Conservation (phyloP, 2,113 vertebrate species). For the Glareola pratincola region DNA sequence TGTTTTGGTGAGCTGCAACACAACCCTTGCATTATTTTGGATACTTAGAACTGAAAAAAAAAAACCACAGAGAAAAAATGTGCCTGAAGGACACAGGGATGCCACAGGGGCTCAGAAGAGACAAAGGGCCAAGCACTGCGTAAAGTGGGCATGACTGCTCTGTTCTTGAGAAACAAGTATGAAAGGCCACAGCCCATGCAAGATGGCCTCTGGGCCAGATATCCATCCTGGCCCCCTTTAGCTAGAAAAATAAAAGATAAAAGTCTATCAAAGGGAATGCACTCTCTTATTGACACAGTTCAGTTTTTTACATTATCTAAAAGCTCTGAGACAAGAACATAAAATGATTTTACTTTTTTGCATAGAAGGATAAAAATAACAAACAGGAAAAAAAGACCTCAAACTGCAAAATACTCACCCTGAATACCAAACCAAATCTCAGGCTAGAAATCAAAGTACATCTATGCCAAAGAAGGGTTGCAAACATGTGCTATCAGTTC, state of each 20-base stretch:
- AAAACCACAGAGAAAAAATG: neutral
- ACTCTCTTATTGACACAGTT: neutral
- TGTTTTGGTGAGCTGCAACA: accelerated
- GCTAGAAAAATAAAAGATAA: neutral
- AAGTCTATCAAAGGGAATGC: neutral
- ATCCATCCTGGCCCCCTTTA: neutral
- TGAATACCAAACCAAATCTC: neutral
- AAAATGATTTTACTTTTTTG: neutral
- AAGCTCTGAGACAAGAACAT: neutral
- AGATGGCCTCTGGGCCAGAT: neutral
- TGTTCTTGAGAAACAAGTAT: neutral
- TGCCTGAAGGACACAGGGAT: neutral
- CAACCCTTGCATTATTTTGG: neutral
- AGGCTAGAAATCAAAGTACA: neutral
- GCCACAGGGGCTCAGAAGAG: neutral
- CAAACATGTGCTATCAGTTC: neutral
- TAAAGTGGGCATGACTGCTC: neutral
- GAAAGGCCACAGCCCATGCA: neutral
- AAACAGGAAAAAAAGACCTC: neutral
- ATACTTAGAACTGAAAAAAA: neutral
- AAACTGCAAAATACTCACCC: neutral
- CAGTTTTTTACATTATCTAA: neutral
- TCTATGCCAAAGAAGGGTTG: neutral
- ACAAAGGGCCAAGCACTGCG: neutral
- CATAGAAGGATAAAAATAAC: neutral